phyloP scores from a whole-genome alignment of 2,797 vertebrate species.

The Pipistrellus nathusii region DNA sequence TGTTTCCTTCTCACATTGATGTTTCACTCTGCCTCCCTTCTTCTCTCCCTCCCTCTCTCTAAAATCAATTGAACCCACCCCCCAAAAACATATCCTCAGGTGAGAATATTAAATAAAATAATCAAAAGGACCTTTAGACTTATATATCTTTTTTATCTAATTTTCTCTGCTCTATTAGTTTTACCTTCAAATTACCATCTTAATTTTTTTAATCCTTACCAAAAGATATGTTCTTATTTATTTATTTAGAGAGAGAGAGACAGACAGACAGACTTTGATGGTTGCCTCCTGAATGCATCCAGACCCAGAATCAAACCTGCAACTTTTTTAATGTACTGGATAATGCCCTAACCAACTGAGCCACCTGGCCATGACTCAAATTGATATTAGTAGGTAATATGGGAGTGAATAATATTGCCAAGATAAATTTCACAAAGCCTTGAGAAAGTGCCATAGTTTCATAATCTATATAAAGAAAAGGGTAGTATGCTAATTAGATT shows the following conservation, averaged over 20 bases:
- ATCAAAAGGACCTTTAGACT: background rate
- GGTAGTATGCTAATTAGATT: too few relatives aligned
- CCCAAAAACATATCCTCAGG: background rate
- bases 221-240: background rate
- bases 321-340: background rate
- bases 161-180: background rate
- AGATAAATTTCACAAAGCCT: background rate
- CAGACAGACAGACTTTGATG: background rate
- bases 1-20: background rate
- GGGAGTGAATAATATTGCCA: background rate
- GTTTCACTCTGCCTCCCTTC: background rate
- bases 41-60: background rate
- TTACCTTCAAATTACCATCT: background rate
- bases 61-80: background rate
- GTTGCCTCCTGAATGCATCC: background rate
- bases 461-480: background rate
- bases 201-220: background rate
- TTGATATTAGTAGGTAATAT: background rate
- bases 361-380: background rate
- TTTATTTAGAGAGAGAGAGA: background rate
- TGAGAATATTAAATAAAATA: background rate
- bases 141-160: background rate
- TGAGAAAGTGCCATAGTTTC: conserved; percentile 6
- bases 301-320: background rate
- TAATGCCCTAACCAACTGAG: background rate